phyloP scores from a whole-genome alignment of 2,113 vertebrate genomes.

The Corythaixoides concolor region DNA sequence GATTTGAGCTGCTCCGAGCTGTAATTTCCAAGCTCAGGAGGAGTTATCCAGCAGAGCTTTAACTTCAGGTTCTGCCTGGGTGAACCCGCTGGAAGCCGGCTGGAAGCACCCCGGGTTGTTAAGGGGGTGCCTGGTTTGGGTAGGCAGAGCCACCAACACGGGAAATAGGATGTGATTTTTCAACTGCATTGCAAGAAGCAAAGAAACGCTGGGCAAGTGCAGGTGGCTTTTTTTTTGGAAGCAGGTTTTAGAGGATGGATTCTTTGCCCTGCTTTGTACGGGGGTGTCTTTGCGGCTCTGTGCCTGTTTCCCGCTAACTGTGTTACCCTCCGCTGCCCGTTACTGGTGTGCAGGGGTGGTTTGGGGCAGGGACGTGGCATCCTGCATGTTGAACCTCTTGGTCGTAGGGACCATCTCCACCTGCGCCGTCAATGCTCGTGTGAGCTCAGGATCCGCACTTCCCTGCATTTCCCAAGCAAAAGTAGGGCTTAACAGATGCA shows the following conservation, averaged over 20 bases:
- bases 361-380: neutral
- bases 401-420: neutral
- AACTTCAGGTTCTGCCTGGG: neutral
- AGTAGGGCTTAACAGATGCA: neutral
- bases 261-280: neutral
- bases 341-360: neutral
- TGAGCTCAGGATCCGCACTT: rapidly evolving
- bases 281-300: neutral
- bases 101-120: neutral
- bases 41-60: neutral
- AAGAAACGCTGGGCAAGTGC: rapidly evolving
- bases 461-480: neutral
- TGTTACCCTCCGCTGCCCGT: neutral
- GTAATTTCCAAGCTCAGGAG: neutral
- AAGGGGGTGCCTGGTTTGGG: neutral
- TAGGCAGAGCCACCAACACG: neutral
- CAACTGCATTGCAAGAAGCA: neutral
- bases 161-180: neutral
- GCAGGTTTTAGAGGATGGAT: neutral
- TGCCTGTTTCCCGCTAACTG: neutral
- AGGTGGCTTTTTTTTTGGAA: neutral
- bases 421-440: rapidly evolving
- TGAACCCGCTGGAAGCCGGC: neutral
- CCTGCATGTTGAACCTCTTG: neutral
- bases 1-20: neutral